Conservation (phyloP, 2,113 vertebrate species). For the Phylloscopus trochilus region DNA sequence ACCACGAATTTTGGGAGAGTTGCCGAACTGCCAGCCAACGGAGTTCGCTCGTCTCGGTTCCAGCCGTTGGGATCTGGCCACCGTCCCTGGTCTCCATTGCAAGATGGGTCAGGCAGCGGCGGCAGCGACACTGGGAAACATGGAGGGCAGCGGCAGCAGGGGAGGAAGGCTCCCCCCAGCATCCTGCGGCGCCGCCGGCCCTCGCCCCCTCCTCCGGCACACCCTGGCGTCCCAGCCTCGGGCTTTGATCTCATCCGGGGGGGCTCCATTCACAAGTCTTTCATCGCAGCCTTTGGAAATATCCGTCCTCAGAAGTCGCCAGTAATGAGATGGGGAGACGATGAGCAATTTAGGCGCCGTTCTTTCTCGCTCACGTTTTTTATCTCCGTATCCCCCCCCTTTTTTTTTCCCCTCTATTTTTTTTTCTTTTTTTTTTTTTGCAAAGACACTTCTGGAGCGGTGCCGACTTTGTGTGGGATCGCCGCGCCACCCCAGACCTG, state of each 20-base stretch:
- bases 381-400: neutral
- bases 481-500: conserved; percentile 50
- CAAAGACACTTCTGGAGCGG: conserved; percentile 50
- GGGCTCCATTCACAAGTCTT: conserved; percentile 78
- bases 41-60: neutral
- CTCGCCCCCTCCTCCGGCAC: conserved; percentile 63
- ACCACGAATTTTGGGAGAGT: neutral
- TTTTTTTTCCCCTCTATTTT: neutral
- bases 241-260: conserved; percentile 83
- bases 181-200: conserved; percentile 68
- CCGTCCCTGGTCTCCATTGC: conserved; percentile 78
- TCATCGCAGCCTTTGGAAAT: conserved; percentile 75
- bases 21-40: neutral
- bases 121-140: conserved; percentile 70
- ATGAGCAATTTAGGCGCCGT: conserved; percentile 74
- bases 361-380: conserved; percentile 15
- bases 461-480: conserved; percentile 63
- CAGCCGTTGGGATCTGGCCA: neutral
- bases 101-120: conserved; percentile 79
- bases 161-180: conserved; percentile 69
- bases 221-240: conserved; percentile 47
- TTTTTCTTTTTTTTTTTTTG: neutral
- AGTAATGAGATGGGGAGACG: conserved; percentile 83
- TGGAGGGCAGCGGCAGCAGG: conserved; percentile 75
- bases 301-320: conserved; percentile 79